Evolutionary conservation across 2,888 invertebrate genomes (phyloP), one percentile per base, ranked within the genome.

Genomic region (Scaptomyza cyrtandrae): DNA sequence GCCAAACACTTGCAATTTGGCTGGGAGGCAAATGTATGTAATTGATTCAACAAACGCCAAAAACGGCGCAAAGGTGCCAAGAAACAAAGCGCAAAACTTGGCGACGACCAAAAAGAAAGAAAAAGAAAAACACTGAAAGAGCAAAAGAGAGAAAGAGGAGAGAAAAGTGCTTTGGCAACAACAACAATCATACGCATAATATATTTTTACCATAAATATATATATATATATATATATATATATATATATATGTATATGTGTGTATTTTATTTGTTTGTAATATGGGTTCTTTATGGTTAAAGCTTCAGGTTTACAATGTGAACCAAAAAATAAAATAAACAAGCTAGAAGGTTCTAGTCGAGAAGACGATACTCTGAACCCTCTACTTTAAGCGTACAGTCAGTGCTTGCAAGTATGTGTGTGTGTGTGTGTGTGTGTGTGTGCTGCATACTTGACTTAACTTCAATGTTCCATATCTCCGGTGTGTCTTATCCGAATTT

Each of bases 141-240:
- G 16, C 6, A 2, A 60, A 5, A 37, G 31, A 33, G 16, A 7
- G n/a, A n/a, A n/a, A n/a, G n/a, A n/a, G n/a, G n/a, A n/a, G n/a
- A 37, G 24, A 31, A 60, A 56, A 33, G 6, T 60, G 72, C 45
- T 61, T 52, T 43, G 41, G 33, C 60, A 75, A 68, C 86, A 67
- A 80, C 80, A 84, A 86, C 86, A 83, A 84, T 86, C 84, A 83
- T 86, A 84, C 86, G 86, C 83, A 79, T 75, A 84, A 84, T 86
- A 83, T 86, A 83, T 86, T 86, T 83, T 66, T 37, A 62, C 68
- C 69, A 79, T 77, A 83, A 83, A 86, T 80, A 76, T 74, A 67
- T n/a, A 48, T 10, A 10, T 33, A 10, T 3, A 16, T 33, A 16
- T 33, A 9, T 10, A 6, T 3, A 33, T 33, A 10, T 67, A 75